Conservation (phyloP, 2,113 vertebrate genomes). For the Telmatochromis sp. region DNA sequence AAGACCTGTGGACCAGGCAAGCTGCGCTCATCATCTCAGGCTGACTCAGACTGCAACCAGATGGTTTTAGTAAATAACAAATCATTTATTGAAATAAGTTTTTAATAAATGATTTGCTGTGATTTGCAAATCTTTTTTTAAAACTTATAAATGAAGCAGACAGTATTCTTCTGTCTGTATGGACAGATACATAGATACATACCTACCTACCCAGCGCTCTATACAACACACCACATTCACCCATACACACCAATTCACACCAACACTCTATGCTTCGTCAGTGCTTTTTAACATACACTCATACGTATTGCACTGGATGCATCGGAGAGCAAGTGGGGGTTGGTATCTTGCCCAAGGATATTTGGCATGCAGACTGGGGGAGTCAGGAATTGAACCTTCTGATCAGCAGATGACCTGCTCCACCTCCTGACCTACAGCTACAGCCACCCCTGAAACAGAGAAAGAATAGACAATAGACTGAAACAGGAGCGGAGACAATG, state of each 20-base stretch:
- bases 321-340: background rate
- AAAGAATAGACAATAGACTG: background rate
- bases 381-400: background rate
- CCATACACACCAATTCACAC: background rate
- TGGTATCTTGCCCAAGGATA: background rate
- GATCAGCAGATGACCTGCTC: background rate
- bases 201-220: background rate
- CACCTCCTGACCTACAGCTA: background rate
- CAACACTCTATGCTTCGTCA: background rate
- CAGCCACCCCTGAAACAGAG: background rate
- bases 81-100: background rate
- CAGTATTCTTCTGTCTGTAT: background rate
- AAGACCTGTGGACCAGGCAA: background rate
- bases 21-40: background rate
- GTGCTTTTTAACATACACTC: background rate
- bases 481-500: background rate
- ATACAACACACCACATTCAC: background rate
- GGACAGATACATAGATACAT: too few relatives aligned
- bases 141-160: background rate
- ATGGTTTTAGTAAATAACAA: background rate
- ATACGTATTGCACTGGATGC: accelerated
- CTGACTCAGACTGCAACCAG: background rate
- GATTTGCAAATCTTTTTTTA: background rate
- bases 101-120: background rate
- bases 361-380: background rate